These are phyloP conservation scores for Drosophila rellima DNA, from an alignment of 2,888 invertebrate species.

Conservation along the genomic window DNA sequence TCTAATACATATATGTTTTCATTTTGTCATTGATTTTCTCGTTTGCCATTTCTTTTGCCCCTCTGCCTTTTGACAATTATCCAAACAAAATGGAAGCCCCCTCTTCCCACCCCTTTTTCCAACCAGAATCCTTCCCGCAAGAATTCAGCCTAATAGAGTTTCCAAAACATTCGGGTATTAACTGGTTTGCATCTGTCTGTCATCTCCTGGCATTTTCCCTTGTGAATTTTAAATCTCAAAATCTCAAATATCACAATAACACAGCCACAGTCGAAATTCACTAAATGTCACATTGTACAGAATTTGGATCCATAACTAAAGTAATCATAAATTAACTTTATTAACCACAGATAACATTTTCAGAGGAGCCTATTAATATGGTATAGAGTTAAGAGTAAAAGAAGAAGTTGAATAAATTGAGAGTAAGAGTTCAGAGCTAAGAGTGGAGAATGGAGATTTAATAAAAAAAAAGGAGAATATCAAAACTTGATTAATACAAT, in stretches of 20 bases:
- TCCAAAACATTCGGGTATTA: neutral
- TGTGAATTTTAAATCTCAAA: slow-evolving; percentile 14
- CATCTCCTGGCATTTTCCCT: slow-evolving; percentile 4
- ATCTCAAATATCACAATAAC: slow-evolving; percentile 5
- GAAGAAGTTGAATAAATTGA: too few species aligned
- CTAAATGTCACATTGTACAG: neutral
- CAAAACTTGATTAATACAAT: neutral
- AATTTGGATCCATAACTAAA: slow-evolving; percentile 1
- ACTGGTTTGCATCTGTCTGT: neutral
- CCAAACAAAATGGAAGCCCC: slow-evolving; percentile 9
- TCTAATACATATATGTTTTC: slow-evolving; percentile 46
- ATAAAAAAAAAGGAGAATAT: neutral
- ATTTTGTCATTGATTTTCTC: slow-evolving; percentile 41
- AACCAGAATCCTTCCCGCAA: neutral
- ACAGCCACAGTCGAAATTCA: neutral
- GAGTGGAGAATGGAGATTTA: neutral
- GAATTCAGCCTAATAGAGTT: neutral
- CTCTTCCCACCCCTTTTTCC: neutral
- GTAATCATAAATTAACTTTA: neutral
- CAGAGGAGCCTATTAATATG: neutral
- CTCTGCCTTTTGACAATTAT: slow-evolving; percentile 18
- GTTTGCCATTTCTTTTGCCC: slow-evolving; percentile 4
- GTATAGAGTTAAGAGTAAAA: neutral
- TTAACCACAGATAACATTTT: neutral
- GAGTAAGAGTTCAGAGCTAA: too few species aligned